These are phyloP conservation scores for Abscondita cerata DNA, from an alignment of 2,888 invertebrate species.

Conservation along the genomic window DNA sequence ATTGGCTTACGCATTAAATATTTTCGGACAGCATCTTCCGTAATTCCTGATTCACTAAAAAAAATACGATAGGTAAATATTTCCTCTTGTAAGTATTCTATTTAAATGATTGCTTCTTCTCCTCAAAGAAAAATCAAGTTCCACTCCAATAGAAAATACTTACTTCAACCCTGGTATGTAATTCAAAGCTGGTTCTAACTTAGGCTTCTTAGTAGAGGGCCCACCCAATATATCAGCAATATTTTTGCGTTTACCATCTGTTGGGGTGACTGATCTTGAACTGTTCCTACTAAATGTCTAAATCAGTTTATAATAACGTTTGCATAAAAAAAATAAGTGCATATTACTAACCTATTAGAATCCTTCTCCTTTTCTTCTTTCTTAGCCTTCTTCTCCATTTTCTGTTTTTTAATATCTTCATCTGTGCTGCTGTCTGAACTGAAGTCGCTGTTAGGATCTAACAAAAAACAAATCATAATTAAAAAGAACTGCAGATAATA, in stretches of 20 bases:
- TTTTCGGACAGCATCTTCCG: conserved; percentile 92
- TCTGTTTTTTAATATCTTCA: conserved; percentile 72
- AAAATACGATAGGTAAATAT: too few relatives aligned
- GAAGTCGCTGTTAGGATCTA: conserved; percentile 73
- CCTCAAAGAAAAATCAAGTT: background rate
- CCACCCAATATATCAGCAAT: conserved; percentile 58
- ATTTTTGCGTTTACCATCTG: conserved; percentile 57
- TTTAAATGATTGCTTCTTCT: too few relatives aligned
- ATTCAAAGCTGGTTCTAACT: conserved; percentile 61
- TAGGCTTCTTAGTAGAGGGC: conserved; percentile 63
- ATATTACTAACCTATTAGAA: conserved; percentile 49
- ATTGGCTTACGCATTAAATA: conserved; percentile 97
- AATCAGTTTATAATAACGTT: conserved; percentile 21
- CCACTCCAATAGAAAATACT: conserved; percentile 1
- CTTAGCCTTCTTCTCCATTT: conserved; percentile 56
- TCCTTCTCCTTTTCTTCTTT: conserved; percentile 60
- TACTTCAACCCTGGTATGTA: conserved; percentile 62
- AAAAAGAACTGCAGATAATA: background rate
- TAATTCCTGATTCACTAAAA: conserved; percentile 86
- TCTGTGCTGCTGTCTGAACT: conserved; percentile 75
- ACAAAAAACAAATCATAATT: conserved; percentile 2
- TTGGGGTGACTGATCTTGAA: conserved; percentile 63
- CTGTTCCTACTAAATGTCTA: conserved; percentile 65
- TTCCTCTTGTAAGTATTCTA: too few relatives aligned
- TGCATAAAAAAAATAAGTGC: background rate